Evolutionary conservation across 2,797 vertebrate species (phyloP).

Genomic region (Salmo trutta): DNA sequence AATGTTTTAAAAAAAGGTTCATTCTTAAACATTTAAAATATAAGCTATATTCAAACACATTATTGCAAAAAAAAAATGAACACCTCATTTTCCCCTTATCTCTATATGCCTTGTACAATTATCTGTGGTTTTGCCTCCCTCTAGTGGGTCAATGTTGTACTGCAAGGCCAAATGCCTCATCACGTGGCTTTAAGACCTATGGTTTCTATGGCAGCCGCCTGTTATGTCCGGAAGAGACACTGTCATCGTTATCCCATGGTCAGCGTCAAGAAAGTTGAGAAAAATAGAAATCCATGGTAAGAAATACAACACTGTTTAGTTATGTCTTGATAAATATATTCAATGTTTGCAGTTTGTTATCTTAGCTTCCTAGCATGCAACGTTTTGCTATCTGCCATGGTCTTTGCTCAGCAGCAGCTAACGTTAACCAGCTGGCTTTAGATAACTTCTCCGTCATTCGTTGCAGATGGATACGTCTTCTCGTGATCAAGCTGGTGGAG

Average conservation of each 20-base stretch:
- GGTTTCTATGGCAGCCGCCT: neutral
- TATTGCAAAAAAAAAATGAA: neutral
- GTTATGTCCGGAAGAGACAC: neutral
- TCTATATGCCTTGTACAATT: neutral
- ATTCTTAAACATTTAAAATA: neutral
- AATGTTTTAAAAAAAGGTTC: neutral
- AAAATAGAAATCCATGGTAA: neutral
- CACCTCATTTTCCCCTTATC: neutral
- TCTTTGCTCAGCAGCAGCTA: neutral
- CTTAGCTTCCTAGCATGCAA: neutral
- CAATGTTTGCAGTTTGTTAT: neutral
- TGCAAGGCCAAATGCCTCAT: neutral
- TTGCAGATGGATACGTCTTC: slow-evolving; percentile 58
- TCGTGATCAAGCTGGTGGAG: slow-evolving; percentile 13
- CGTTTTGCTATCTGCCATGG: neutral
- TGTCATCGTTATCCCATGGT: neutral
- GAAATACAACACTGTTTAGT: neutral
- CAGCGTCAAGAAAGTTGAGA: neutral
- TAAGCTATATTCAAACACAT: neutral
- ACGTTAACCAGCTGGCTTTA: neutral
- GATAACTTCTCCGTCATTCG: neutral
- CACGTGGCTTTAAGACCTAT: neutral
- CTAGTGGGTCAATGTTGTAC: neutral
- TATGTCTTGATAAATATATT: neutral
- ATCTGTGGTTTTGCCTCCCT: neutral